Percentiles rank a stretch among this genome's conserved stretches.
Conservation (phyloP, 2,113 vertebrate species). For the Archilochus colubris region DNA sequence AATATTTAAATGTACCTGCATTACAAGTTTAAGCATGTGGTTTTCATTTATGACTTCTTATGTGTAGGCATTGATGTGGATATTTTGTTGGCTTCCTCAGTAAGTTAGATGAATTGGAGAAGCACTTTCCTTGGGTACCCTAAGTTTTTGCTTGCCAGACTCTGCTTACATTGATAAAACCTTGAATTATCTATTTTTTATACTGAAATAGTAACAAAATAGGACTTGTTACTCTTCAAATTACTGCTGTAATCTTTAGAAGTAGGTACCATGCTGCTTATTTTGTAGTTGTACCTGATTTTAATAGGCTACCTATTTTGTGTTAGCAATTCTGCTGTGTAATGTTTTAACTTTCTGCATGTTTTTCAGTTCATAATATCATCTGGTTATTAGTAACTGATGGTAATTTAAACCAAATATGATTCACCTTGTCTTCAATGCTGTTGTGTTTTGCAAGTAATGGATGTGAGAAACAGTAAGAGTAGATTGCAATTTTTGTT, state of each 20-base stretch:
- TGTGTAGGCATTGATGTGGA: background rate
- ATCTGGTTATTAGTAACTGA: background rate
- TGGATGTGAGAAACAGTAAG: background rate
- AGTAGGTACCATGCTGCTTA: background rate
- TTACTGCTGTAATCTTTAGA: background rate
- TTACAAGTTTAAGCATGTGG: background rate
- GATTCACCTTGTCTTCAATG: background rate
- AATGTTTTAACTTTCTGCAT: background rate
- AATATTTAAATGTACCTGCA: background rate
- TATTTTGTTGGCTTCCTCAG: background rate
- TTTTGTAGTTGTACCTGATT: background rate
- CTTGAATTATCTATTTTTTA: background rate
- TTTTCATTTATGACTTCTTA: background rate
- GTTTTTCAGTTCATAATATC: background rate
- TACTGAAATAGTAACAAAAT: background rate
- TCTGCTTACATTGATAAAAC: background rate
- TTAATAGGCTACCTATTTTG: background rate
- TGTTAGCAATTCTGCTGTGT: background rate
- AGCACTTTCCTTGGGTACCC: background rate
- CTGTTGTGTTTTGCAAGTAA: background rate
- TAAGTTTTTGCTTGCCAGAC: rapidly evolving
- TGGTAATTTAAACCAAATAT: background rate
- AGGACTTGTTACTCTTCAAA: background rate
- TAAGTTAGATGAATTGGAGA: background rate
- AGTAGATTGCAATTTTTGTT: background rate